Evolutionary conservation across 2,797 vertebrate genomes (phyloP), one percentile per base, ranked within the genome.

Genomic region (Acipenser transmontanus): DNA sequence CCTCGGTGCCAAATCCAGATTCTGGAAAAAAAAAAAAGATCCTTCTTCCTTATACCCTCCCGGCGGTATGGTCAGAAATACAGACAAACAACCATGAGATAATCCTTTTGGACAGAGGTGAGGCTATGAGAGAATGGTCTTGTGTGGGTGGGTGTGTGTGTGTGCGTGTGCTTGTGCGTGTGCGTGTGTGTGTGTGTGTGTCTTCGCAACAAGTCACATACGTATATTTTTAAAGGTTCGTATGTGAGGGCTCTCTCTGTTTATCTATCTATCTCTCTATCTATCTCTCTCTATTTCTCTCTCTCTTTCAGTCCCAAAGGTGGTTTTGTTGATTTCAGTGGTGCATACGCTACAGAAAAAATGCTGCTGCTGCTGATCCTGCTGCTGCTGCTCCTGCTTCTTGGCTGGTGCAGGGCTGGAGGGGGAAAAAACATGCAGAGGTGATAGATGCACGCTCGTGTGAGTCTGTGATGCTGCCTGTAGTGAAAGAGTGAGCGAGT

Each of bases 91-190:
- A 78, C 77, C 81, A 84, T 84, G 79, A 80, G 85, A 84, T 85
- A 76, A 90, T 79, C 78, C 77, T 80, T 73, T 81, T 74, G 77
- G 78, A 81, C 77, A 80, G 77, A 83, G 79, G 77, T 81, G 80
- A 82, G 81, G 81, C 79, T 84, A 83, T 85, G 88, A 86, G 83
- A 83, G 87, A 88, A 78, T 80, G 86, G 87, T 84, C 85, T 86
- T 81, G 49, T 61, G 64, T 57, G 62, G 34, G 65, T 75, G 70
- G 1, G 74, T 14, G 69, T 71, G 84, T 86, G 82, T 89, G 82
- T 80, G 85, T 83, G 85, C n/a, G n/a, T n/a, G n/a, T n/a, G n/a
- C n/a, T n/a, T 17, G 17, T 17, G 17, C 17, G 17, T 17, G 17
- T 17, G 17, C 17, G 17, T 17, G 17, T 17, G 17, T 1, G 17